Evolutionary conservation across 2,113 vertebrate species (phyloP).

Genomic region (Myotis brandtii): DNA sequence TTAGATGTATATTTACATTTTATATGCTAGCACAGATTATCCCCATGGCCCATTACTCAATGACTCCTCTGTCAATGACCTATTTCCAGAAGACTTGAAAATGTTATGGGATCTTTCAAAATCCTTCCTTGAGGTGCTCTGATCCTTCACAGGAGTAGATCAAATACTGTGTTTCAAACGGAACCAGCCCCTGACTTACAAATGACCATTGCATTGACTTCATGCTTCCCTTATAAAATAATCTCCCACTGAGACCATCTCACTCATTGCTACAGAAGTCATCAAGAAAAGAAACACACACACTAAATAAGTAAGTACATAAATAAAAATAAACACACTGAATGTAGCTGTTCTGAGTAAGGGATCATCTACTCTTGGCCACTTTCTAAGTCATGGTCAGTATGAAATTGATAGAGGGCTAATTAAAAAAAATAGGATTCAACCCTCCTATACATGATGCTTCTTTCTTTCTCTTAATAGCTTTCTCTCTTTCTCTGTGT

Average conservation of each 20-base stretch:
- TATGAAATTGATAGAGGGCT: background rate
- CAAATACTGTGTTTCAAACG: background rate
- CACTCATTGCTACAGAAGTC: background rate
- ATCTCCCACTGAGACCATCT: background rate
- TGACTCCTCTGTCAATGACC: background rate
- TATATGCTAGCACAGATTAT: background rate
- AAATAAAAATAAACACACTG: background rate
- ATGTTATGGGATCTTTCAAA: background rate
- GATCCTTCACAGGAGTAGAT: background rate
- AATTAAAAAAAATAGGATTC: background rate
- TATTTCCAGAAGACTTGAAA: slow-evolving; percentile 12
- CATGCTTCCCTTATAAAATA: background rate
- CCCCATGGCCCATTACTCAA: background rate
- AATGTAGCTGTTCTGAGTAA: background rate
- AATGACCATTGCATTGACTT: background rate
- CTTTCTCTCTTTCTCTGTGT: background rate
- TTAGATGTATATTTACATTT: background rate
- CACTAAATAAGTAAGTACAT: too few relatives aligned
- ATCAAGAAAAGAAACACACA: background rate
- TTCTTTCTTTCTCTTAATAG: background rate
- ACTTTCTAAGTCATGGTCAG: background rate
- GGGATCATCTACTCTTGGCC: background rate
- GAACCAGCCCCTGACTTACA: background rate
- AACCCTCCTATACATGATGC: fast-evolving
- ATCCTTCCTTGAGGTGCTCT: background rate